Base-by-base conservation (phyloP, 2,797 vertebrate species). In the Gallinago solitaria region DNA sequence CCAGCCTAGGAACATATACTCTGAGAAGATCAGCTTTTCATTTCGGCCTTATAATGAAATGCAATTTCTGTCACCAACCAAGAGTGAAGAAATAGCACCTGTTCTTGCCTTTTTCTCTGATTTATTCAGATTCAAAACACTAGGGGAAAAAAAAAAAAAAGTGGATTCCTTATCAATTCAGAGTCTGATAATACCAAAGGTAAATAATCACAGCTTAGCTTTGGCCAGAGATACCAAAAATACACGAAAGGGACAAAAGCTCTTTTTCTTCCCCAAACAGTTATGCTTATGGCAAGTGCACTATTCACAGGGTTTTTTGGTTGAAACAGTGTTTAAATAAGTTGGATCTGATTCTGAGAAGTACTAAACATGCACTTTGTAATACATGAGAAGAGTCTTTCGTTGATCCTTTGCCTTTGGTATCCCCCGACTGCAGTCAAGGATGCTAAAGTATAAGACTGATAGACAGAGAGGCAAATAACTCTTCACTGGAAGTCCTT, bases 41-140 rank as follows among this genome's bases (percentile, higher is more conserved):
- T 89, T 41, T 87, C 84, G 79, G 81, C 16, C n/a, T 39, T 70
- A 5, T 68, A 93, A 89, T 86, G 70, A 94, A 95, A 95, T 74
- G n/a, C 16, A 30, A 51, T 85, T 89, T 93, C 71, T 95, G 35
- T 79, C 76, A 93, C 90, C 63, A 94, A 70, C 65, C 14, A 60
- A 81, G 83, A 93, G 57, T 32, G 68, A 89, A 92, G 84, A 88
- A 95, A 96, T 39, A 94, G 63, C 83, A 96, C 77, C 65, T 76
- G 71, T 79, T 95, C 70, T 20, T 80, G 50, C 70, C 35, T 88
- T 30, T 64, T 94, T 89, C 88, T 91, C 39, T 85, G 81, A 89
- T 82, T 76, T 83, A 68, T 76, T 87, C 60, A n/a, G 19, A 68
- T 59, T 74, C 10, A 11, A 73, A 87, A n/a, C 0, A 2, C 63